These are phyloP conservation scores for Orycteropus afer DNA, from an alignment of 2,113 vertebrate genomes.

Conservation along the genomic window DNA sequence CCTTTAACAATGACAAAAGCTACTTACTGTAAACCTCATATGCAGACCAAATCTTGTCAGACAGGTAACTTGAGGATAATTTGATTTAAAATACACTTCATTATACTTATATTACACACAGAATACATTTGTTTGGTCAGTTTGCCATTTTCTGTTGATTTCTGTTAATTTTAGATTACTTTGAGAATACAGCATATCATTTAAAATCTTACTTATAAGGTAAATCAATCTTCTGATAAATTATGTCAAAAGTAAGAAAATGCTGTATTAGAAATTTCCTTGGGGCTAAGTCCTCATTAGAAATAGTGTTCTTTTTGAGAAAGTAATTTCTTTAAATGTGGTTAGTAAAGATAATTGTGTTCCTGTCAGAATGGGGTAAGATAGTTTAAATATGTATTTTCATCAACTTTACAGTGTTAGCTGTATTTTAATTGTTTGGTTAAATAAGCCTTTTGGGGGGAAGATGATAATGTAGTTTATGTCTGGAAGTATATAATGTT, in stretches of 20 bases:
- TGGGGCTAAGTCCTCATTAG: neutral
- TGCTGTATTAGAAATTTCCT: neutral
- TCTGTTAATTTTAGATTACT: neutral
- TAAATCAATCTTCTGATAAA: neutral
- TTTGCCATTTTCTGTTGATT: constrained; percentile 21
- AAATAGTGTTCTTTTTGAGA: neutral
- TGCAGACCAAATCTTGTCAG: constrained; percentile 97
- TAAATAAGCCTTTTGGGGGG: neutral
- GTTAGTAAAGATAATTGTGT: neutral
- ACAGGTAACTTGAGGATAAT: constrained; percentile 89
- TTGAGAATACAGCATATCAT: neutral
- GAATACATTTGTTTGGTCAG: neutral
- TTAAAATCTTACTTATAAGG: neutral
- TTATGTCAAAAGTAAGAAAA: neutral
- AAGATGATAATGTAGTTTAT: neutral
- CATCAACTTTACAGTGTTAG: neutral
- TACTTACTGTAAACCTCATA: constrained; percentile 99
- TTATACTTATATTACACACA: neutral
- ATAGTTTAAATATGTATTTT: constrained; percentile 14
- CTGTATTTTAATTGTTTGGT: constrained; percentile 18
- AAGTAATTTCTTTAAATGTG: neutral
- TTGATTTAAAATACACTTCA: neutral
- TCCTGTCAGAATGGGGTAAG: constrained; percentile 6
- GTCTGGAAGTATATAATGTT: neutral
- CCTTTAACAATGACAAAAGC: constrained; percentile 98